Evolutionary conservation across 92 coral and sea anemone species (phyloP), one percentile per base, ranked within the genome.

Genomic region (Muricea muricata): DNA sequence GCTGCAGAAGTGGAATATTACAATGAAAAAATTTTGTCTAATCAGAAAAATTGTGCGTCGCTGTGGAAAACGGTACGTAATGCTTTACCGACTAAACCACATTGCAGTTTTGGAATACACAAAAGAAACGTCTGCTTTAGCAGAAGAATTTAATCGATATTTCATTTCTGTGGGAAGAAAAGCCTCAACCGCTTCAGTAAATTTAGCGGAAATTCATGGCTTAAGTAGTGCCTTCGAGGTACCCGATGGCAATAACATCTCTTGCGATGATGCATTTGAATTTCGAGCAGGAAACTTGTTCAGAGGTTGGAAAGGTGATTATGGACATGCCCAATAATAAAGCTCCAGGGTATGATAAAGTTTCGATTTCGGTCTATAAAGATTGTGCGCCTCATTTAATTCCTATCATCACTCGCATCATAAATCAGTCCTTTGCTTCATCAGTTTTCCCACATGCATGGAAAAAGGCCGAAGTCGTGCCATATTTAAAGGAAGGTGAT

Each of bases 271-370:
- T 4, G 4, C 9, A 37, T 37, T 37, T 37, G n/a, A 4, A 37
- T 37, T 37, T 37, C 32, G 24, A 21, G 33, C 28, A 28, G 8
- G 73, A 79, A 15, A 30, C 80, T 30, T 20, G 71, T 67, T 82
- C 47, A 50, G 80, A 80, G 34, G 89, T 89, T 26, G 40, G 58
- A 13, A 65, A 89, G 41, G 87, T 80, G 40, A 73, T 89, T 45
- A 73, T 85, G 89, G 29, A 47, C 30, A 77, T 89, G 84, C 89
- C 84, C 30, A 37, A 79, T 18, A 89, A 89, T 78, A 89, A 89
- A 85, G 87, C 87, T 17, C 87, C 81, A 50, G 81, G 73, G 41
- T 67, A 65, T 37, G 86, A 88, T 61, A 88, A 78, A 61, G 84
- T 84, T 14, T 70, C 81, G 33, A 34, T 83, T 72, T n/a, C 31